Conservation (phyloP, 2,888 invertebrate species). For the Geotrupes spiniger region DNA sequence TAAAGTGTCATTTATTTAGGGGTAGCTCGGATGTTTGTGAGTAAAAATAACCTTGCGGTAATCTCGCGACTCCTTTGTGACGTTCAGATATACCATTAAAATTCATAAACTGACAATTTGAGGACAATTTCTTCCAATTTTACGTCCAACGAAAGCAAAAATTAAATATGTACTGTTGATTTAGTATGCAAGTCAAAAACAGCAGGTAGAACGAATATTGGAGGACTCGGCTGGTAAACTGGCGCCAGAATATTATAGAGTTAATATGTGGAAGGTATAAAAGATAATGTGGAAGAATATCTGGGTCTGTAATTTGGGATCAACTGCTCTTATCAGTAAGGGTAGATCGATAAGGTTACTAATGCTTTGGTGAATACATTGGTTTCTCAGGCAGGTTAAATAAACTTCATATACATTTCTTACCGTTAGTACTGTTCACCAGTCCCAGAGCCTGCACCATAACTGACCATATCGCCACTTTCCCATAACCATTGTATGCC, state of each 20-base stretch:
- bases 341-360: slow-evolving; percentile 45
- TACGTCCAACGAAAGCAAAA: background rate
- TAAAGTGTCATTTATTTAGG: too few relatives aligned
- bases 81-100: too few relatives aligned
- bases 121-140: too few relatives aligned
- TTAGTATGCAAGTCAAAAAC: slow-evolving; percentile 12
- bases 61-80: too few relatives aligned
- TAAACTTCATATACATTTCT: slow-evolving; percentile 58
- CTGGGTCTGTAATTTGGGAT: background rate
- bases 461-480: slow-evolving; percentile 74
- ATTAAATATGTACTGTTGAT: slow-evolving; percentile 12
- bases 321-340: background rate
- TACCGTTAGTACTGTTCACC: slow-evolving; percentile 58
- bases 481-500: slow-evolving; percentile 76
- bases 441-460: slow-evolving; percentile 71
- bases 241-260: slow-evolving; percentile 11
- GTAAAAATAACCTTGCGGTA: too few relatives aligned
- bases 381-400: slow-evolving; percentile 55
- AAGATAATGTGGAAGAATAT: slow-evolving; percentile 25
- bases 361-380: slow-evolving; percentile 38
- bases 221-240: slow-evolving; percentile 1
- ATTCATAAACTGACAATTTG: too few relatives aligned
- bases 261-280: slow-evolving; percentile 29
- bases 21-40: too few relatives aligned
- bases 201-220: slow-evolving; percentile 8